These are phyloP conservation scores for Actenoides hombroni DNA, from an alignment of 2,113 vertebrate species.

Conservation along the genomic window DNA sequence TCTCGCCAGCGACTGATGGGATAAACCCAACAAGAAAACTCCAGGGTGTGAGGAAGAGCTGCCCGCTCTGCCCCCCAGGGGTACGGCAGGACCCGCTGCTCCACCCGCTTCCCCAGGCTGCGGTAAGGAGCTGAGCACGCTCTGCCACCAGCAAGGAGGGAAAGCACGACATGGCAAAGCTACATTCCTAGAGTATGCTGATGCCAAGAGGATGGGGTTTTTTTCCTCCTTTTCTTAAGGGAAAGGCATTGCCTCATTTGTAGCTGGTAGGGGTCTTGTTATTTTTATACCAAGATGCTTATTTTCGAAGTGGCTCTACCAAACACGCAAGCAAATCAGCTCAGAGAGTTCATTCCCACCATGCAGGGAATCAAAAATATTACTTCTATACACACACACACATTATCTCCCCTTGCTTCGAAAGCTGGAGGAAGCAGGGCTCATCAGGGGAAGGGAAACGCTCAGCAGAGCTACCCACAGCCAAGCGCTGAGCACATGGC, in stretches of 20 bases:
- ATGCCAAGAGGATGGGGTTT: neutral
- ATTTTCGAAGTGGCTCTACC: constrained; percentile 5
- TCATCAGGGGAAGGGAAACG: neutral
- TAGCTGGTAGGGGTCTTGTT: constrained; percentile 25
- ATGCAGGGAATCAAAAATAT: neutral
- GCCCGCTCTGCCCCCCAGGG: rapidly evolving
- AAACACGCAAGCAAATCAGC: constrained; percentile 36
- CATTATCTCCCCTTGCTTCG: neutral
- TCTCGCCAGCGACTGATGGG: rapidly evolving
- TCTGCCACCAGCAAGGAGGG: neutral
- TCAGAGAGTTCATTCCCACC: constrained; percentile 18
- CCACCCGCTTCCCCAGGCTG: neutral
- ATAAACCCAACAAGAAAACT: neutral
- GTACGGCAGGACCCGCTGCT: neutral
- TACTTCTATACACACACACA: neutral
- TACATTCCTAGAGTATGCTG: neutral
- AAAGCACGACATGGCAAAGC: constrained; percentile 19
- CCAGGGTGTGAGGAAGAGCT: neutral
- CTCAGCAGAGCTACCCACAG: neutral
- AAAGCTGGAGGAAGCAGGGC: neutral
- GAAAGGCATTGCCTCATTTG: constrained; percentile 11
- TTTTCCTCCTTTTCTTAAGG: neutral
- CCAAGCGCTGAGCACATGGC: neutral
- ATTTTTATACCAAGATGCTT: constrained; percentile 11
- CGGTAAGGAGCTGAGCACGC: neutral